Conservation (phyloP, 2,888 invertebrate species). For the Cryptus viduatorius region DNA sequence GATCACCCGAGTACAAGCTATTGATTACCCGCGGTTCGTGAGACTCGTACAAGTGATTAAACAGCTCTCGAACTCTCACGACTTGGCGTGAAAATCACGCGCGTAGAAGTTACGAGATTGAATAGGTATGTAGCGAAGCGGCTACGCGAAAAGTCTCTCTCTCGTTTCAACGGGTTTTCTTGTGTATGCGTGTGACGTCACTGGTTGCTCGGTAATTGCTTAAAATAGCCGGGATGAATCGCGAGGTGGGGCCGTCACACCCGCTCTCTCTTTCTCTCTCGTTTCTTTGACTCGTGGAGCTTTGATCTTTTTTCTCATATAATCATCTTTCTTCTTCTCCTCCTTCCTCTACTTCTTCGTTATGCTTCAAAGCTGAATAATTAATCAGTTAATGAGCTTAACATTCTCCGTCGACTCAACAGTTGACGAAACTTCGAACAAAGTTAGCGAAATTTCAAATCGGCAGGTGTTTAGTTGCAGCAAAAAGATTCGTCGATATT, state of each 20-base stretch:
- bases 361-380: not conserved
- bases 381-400: slow-evolving; percentile 5
- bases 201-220: slow-evolving; percentile 75
- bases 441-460: not conserved
- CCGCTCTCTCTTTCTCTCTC: slow-evolving; percentile 44
- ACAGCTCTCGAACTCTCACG: slow-evolving; percentile 34
- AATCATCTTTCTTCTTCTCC: slow-evolving; percentile 1
- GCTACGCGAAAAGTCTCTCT: not conserved
- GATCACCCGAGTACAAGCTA: slow-evolving; percentile 25
- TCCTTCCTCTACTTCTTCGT: not conserved
- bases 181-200: slow-evolving; percentile 71
- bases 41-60: slow-evolving; percentile 46
- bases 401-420: not conserved
- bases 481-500: not conserved
- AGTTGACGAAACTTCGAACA: not conserved
- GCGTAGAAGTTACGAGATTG: slow-evolving; percentile 2
- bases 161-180: slow-evolving; percentile 43
- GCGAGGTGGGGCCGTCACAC: slow-evolving; percentile 64
- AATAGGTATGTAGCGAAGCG: not conserved
- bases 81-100: slow-evolving; percentile 34
- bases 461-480: not conserved
- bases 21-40: slow-evolving; percentile 41
- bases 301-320: slow-evolving; percentile 9
- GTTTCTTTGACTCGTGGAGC: not conserved
- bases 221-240: slow-evolving; percentile 79